A percentile compares a stretch with the other conserved stretches of the same genome.
Evolutionary conservation across 2,888 invertebrate genomes (phyloP).

Genomic region (Magallana nippona): DNA sequence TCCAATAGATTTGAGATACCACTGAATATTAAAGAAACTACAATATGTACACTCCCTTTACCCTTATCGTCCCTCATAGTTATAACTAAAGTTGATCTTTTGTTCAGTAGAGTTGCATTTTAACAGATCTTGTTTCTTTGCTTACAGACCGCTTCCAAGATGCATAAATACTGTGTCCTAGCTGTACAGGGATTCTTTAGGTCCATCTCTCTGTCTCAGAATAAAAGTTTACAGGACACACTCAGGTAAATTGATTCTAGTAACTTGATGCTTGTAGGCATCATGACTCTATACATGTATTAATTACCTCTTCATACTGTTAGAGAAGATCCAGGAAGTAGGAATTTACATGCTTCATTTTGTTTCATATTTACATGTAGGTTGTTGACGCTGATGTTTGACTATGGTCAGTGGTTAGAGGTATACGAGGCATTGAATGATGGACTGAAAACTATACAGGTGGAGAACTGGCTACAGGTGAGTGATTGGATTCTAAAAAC

Average conservation of each 20-base stretch:
- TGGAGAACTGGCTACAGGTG: conserved; percentile 98
- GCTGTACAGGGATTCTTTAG: conserved; percentile 97
- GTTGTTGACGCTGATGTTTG: conserved; percentile 98
- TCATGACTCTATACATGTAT: not conserved
- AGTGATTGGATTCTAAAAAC: not conserved
- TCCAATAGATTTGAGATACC: not conserved
- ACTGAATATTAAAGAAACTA: too few species aligned
- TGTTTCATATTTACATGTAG: conserved; percentile 78
- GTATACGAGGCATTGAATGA: conserved; percentile 96
- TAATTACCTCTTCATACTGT: too few species aligned
- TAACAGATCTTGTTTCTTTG: not conserved
- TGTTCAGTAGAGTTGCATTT: not conserved
- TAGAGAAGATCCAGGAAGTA: too few species aligned
- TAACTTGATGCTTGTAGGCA: not conserved
- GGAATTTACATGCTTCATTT: too few species aligned
- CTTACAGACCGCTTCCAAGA: conserved; percentile 69
- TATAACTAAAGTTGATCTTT: not conserved
- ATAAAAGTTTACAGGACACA: conserved; percentile 96
- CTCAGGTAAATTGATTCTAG: conserved; percentile 81
- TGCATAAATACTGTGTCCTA: conserved; percentile 88
- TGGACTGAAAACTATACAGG: conserved; percentile 94
- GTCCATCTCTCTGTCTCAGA: conserved; percentile 93
- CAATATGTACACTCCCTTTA: too few species aligned
- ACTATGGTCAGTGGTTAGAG: conserved; percentile 95
- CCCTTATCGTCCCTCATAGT: too few species aligned